A percentile compares a stretch with the other conserved stretches of the same genome.
Conservation (phyloP, 2,797 vertebrate genomes). For the Syndactyla subalaris region DNA sequence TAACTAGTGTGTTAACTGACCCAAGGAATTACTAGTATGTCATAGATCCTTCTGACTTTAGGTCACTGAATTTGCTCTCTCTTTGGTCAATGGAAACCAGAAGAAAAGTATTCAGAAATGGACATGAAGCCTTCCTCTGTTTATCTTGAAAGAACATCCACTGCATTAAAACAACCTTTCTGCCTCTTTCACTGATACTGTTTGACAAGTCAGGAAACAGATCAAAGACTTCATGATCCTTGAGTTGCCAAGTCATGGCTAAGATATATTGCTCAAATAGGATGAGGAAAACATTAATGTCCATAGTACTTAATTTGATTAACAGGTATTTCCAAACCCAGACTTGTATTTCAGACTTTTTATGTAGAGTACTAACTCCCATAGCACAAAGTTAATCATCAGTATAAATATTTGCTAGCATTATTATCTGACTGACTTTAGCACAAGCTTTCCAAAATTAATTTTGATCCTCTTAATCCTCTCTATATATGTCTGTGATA, state of each 20-base stretch:
- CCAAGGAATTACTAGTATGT: background rate
- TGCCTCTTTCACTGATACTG: background rate
- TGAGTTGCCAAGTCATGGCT: background rate
- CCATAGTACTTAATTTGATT: background rate
- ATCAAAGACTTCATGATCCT: background rate
- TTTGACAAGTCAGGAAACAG: background rate
- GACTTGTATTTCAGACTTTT: background rate
- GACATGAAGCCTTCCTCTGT: background rate
- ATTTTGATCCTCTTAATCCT: background rate
- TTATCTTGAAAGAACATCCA: background rate
- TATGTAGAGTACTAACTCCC: background rate
- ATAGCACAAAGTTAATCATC: background rate
- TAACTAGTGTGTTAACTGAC: background rate
- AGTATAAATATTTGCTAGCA: background rate
- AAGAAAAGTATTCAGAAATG: background rate
- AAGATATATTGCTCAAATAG: background rate
- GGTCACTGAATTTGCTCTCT: background rate
- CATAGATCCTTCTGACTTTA: background rate
- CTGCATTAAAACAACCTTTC: background rate
- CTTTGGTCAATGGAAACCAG: background rate
- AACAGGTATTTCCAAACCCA: background rate
- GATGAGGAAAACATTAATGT: background rate
- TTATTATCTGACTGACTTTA: background rate
- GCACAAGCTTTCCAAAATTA: background rate
- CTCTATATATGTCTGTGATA: background rate